Percentiles rank a stretch among this genome's conserved stretches.
Evolutionary conservation across 2,113 vertebrate genomes (phyloP).

Genomic region (Scopus umbretta): DNA sequence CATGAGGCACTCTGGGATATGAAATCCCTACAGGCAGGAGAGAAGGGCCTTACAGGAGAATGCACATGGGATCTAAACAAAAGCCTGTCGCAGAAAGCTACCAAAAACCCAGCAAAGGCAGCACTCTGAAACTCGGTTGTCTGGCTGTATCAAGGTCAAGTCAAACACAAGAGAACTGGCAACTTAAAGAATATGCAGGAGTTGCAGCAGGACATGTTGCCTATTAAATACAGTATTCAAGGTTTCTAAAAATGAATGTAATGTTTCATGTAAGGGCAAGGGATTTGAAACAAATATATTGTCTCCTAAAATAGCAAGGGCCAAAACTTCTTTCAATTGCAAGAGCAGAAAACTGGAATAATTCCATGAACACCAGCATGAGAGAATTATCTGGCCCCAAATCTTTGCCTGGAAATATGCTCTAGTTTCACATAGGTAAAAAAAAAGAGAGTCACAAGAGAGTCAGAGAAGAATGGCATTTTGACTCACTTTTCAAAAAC

Average conservation of each 20-base stretch:
- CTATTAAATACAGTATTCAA: neutral
- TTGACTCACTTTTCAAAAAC: conserved; percentile 56
- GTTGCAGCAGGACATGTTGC: neutral
- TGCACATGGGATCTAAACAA: neutral
- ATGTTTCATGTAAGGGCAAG: neutral
- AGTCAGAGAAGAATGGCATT: conserved; percentile 34
- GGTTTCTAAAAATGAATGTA: neutral
- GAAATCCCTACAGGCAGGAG: neutral
- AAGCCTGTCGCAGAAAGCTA: neutral
- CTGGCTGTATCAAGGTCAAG: neutral
- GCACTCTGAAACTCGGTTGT: neutral
- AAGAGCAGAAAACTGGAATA: neutral
- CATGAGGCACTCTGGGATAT: neutral
- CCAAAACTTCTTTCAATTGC: neutral
- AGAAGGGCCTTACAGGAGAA: neutral
- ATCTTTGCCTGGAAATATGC: conserved; percentile 24
- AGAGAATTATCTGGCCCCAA: conserved; percentile 33
- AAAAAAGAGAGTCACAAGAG: neutral
- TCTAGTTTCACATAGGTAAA: neutral
- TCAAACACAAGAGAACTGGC: neutral
- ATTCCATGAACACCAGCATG: neutral
- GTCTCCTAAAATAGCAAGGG: neutral
- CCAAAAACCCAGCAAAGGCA: neutral
- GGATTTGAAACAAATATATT: neutral
- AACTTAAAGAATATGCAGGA: neutral